These are phyloP conservation scores for Cossypha polioptera DNA, from an alignment of 2,797 vertebrate genomes.

Conservation along the genomic window DNA sequence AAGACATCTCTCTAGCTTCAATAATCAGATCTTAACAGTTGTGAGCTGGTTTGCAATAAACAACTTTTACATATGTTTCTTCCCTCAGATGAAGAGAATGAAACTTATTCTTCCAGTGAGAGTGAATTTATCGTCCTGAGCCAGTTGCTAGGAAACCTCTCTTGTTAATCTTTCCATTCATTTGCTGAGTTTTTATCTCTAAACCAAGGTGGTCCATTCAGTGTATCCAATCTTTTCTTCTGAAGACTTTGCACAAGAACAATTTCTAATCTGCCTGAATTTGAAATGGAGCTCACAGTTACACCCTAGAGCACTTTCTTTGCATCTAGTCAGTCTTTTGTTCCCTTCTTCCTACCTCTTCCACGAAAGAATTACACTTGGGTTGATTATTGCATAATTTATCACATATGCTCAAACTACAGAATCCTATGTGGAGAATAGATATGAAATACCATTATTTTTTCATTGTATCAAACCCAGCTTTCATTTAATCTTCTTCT, in stretches of 20 bases:
- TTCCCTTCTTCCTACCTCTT: not conserved
- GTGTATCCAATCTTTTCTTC: not conserved
- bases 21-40: not conserved
- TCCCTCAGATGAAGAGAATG: not conserved
- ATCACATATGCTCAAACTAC: not conserved
- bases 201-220: not conserved
- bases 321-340: not conserved
- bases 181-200: not conserved
- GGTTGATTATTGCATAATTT: not conserved
- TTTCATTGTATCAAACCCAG: not conserved
- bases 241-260: not conserved
- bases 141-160: conserved; percentile 43
- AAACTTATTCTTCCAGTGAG: not conserved
- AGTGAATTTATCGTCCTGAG: not conserved
- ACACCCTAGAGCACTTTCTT: not conserved
- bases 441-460: not conserved
- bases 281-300: not conserved
- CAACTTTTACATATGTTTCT: not conserved
- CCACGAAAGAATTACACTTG: not conserved
- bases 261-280: not conserved
- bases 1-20: not conserved
- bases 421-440: not conserved
- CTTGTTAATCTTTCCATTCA: not conserved
- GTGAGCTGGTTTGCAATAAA: not conserved
- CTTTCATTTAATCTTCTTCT: not conserved